Percentiles rank a stretch among this genome's conserved stretches.
Conservation (phyloP, 2,797 vertebrate genomes). For the Aeoliscus strigatus region DNA sequence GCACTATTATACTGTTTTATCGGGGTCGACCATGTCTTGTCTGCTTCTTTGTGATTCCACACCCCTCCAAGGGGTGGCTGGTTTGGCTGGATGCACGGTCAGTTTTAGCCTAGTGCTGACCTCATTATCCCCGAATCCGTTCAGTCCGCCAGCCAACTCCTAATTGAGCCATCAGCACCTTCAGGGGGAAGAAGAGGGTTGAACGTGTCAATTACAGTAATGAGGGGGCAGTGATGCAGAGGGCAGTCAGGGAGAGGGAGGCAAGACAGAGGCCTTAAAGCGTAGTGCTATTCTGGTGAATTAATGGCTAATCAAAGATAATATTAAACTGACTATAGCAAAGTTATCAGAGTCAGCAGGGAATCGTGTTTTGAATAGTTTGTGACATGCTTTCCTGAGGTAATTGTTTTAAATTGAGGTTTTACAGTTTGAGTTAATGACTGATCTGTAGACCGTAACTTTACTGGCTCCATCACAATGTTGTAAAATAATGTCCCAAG, state of each 20-base stretch:
- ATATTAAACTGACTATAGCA: conserved; percentile 29
- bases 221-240: conserved; percentile 65
- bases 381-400: conserved; percentile 21
- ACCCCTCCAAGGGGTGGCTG: conserved; percentile 20
- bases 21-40: conserved; percentile 13
- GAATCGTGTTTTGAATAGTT: conserved; percentile 36
- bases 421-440: conserved; percentile 19
- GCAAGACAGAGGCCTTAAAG: conserved; percentile 40
- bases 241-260: conserved; percentile 44
- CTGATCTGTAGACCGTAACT: conserved; percentile 1
- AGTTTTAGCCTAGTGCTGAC: conserved; percentile 41
- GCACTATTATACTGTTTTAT: conserved; percentile 6
- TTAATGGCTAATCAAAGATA: conserved; percentile 49
- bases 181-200: conserved; percentile 57
- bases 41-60: conserved; percentile 12
- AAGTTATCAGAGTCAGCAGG: conserved; percentile 23
- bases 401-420: conserved; percentile 30
- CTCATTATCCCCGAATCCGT: conserved; percentile 65
- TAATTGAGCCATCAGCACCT: conserved; percentile 72
- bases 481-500: conserved; percentile 7
- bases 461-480: too few species aligned
- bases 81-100: conserved; percentile 33
- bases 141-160: conserved; percentile 60
- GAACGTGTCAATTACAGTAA: conserved; percentile 72
- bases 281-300: conserved; percentile 32